Base-by-base conservation (phyloP, 1,140 invertebrate genomes). In the Phymastichus coffea region DNA sequence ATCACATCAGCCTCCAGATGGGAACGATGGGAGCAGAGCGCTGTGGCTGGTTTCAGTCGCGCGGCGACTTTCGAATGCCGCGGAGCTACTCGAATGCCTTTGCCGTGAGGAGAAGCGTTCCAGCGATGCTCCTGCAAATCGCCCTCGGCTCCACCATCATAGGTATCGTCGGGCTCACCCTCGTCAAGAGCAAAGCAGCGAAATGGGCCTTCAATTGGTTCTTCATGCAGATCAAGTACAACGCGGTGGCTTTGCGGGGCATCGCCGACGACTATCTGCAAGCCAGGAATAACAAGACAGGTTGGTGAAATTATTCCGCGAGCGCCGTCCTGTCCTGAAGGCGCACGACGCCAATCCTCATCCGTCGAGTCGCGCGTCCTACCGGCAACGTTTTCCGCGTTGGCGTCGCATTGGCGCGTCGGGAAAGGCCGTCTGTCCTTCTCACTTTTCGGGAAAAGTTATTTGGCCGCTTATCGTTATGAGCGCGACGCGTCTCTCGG, bases 231-330 rank as follows among this genome's bases (percentile, higher is more conserved):
- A 65, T 85, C 25, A 70, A 80, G 10, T 86, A 83, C 64, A 82
- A 85, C 67, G 66, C 79, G 33, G 38, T 85, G 9, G 85, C 83
- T 12, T 70, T 77, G 2, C 70, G 75, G 33, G 80, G 77, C 15
- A 66, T 85, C 33, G 48, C 83, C n/a, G 75, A 82, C 20, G 85
- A 86, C 68, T 70, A 80, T 30, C 8, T 80, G 1, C 69, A 80
- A 48, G 74, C 76, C 7, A 69, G 70, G 4, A 69, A 76, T 56
- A 85, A 86, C 73, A 81, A 80, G 66, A 82, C 81, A 41, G 82
- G 85, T 86, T 72, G 78, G 78, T 51, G n/a, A n/a, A n/a, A n/a
- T n/a, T n/a, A n/a, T n/a, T 12, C 40, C 15, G 35, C 25, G 23
- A 47, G 38, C 2, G 30, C 47, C 17, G 28, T 22, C n/a, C 14